Percentiles rank a stretch among this genome's conserved stretches.
Evolutionary conservation across 2,797 vertebrate species (phyloP).

Genomic region (Macroramphosus scolopax): DNA sequence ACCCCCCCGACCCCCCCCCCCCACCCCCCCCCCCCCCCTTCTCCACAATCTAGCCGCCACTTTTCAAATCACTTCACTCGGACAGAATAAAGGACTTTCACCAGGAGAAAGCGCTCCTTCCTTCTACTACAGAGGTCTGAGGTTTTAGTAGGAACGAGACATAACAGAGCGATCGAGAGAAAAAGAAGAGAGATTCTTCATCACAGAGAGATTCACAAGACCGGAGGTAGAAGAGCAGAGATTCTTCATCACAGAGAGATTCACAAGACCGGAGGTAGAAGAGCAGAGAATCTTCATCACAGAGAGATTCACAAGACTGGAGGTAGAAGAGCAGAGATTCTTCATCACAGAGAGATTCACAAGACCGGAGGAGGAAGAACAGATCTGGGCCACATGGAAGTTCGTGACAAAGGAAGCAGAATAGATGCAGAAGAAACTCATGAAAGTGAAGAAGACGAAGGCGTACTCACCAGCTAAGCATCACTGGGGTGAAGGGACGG

Average conservation of each 20-base stretch:
- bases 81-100: constrained; percentile 58
- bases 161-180: constrained; percentile 11
- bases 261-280: constrained; percentile 1
- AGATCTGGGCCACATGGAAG: no score
- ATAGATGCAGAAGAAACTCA: constrained; percentile 4
- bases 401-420: no score
- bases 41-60: constrained; percentile 20
- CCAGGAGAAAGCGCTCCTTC: constrained; percentile 31
- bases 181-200: constrained; percentile 11
- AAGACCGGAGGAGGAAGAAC: constrained; percentile 1
- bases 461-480: constrained; percentile 80
- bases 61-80: constrained; percentile 61
- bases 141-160: not conserved
- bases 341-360: not conserved
- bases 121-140: constrained; percentile 41
- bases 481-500: constrained; percentile 75
- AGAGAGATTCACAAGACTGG: not conserved
- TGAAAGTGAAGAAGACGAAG: constrained; percentile 29
- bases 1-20: not conserved
- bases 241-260: not conserved
- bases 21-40: constrained; percentile 16
- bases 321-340: constrained; percentile 13
- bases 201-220: not conserved
- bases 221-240: constrained; percentile 5
- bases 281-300: not conserved